These are phyloP conservation scores for Thunnus thynnus DNA, from an alignment of 2,113 vertebrate species.

Conservation along the genomic window DNA sequence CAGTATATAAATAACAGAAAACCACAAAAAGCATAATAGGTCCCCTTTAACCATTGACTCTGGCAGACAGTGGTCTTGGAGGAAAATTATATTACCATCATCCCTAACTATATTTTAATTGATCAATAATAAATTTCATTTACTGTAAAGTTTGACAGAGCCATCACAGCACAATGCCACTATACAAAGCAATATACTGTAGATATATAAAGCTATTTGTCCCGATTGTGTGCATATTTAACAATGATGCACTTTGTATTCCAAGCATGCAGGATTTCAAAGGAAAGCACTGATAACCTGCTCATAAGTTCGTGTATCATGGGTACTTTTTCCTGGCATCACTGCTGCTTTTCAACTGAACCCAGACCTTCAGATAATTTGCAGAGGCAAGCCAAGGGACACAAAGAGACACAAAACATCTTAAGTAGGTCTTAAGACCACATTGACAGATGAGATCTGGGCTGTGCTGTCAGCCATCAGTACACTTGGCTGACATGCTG, in stretches of 20 bases:
- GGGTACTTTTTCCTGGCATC: conserved; percentile 8
- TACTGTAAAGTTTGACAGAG: neutral
- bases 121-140: neutral
- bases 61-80: neutral
- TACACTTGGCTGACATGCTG: conserved; percentile 33
- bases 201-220: too few species aligned
- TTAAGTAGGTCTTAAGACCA: conserved; percentile 31
- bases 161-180: neutral
- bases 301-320: neutral
- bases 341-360: conserved; percentile 21
- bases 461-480: conserved; percentile 43
- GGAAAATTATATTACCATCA: neutral
- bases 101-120: conserved; percentile 8
- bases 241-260: neutral
- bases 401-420: conserved; percentile 33
- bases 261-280: neutral
- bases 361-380: conserved; percentile 27
- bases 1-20: too few species aligned
- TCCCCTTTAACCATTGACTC: neutral
- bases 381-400: conserved; percentile 1
- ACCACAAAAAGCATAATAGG: too few species aligned
- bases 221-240: neutral
- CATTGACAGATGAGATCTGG: conserved; percentile 40
- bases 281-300: neutral
- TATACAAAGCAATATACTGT: neutral